Percentiles rank a stretch among this genome's conserved stretches.
phyloP scores from a whole-genome alignment of 1,140 invertebrate species.

The Lordiphosa clarofinis region DNA sequence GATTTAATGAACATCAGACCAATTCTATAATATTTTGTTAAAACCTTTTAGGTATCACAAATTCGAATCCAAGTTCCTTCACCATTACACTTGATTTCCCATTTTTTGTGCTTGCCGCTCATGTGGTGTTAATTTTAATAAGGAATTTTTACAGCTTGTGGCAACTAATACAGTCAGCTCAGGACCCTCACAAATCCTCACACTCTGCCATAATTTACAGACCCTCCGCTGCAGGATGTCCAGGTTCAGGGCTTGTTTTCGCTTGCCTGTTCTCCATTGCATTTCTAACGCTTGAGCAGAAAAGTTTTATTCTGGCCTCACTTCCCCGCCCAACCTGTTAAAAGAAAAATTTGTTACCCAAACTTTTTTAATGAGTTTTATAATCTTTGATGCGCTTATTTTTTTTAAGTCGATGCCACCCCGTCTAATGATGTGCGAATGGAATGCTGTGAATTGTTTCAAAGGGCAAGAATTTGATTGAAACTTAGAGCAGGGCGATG shows the following conservation, averaged over 20 bases:
- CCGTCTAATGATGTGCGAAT: conserved; percentile 45
- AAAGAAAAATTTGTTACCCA: conserved; percentile 41
- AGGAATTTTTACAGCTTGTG: conserved; percentile 13
- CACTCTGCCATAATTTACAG: conserved; percentile 6
- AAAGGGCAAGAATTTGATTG: conserved; percentile 21
- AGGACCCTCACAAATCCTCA: conserved; percentile 1
- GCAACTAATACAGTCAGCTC: conserved; percentile 9
- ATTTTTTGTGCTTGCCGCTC: conserved; percentile 5
- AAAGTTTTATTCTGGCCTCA: conserved; percentile 5
- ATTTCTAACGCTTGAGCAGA: conserved; percentile 14
- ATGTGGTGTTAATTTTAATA: conserved; percentile 18
- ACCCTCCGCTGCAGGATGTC: conserved; percentile 14
- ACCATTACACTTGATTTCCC: background rate
- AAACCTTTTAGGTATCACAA: too few relatives aligned
- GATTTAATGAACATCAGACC: too few relatives aligned
- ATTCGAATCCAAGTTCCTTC: too few relatives aligned
- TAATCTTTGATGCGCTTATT: conserved; percentile 66
- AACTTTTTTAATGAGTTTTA: conserved; percentile 75
- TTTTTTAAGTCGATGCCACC: conserved; percentile 23
- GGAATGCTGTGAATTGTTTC: conserved; percentile 33
- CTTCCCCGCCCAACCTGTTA: background rate
- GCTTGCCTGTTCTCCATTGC: conserved; percentile 24
- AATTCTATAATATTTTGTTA: too few relatives aligned
- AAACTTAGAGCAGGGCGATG: conserved; percentile 2
- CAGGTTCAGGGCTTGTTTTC: background rate